Percentiles rank a stretch among this genome's conserved stretches.
Evolutionary conservation across 2,113 vertebrate genomes (phyloP).

Genomic region (Manacus vitellinus): DNA sequence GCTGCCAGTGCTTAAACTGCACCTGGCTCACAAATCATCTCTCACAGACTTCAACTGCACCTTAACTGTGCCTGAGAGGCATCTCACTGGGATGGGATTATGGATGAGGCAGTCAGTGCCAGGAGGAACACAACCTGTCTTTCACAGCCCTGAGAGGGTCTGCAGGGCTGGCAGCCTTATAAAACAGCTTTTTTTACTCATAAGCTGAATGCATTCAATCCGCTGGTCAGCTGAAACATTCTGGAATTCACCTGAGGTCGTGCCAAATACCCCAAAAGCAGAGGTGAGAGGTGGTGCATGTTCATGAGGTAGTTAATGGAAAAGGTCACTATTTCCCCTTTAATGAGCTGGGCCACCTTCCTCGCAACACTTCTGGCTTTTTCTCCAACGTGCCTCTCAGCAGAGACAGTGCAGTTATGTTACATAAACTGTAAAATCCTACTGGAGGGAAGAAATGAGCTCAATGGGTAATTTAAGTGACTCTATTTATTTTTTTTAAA

Average conservation of each 20-base stretch:
- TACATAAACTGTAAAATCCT: not conserved
- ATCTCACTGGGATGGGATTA: not conserved
- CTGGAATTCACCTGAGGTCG: not conserved
- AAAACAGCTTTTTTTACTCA: slow-evolving; percentile 8
- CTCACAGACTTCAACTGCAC: not conserved
- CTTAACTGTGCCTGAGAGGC: not conserved
- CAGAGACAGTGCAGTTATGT: not conserved
- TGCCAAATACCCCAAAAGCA: not conserved
- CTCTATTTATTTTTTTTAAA: no score
- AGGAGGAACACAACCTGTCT: slow-evolving; percentile 46
- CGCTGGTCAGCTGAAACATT: not conserved
- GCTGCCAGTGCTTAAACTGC: slow-evolving; percentile 20
- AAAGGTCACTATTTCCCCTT: not conserved
- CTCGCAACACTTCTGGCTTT: not conserved
- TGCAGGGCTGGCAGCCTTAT: not conserved
- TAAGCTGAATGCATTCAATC: not conserved
- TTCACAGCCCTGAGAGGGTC: slow-evolving; percentile 13
- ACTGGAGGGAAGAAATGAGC: not conserved
- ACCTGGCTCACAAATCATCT: slow-evolving; percentile 55
- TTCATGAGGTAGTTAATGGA: not conserved
- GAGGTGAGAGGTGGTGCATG: not conserved
- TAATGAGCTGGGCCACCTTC: not conserved
- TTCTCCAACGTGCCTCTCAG: fast-evolving
- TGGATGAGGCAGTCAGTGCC: not conserved
- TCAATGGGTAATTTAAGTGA: not conserved